phyloP scores from a whole-genome alignment of 1,140 invertebrate species.

The Drosophila burlai region DNA sequence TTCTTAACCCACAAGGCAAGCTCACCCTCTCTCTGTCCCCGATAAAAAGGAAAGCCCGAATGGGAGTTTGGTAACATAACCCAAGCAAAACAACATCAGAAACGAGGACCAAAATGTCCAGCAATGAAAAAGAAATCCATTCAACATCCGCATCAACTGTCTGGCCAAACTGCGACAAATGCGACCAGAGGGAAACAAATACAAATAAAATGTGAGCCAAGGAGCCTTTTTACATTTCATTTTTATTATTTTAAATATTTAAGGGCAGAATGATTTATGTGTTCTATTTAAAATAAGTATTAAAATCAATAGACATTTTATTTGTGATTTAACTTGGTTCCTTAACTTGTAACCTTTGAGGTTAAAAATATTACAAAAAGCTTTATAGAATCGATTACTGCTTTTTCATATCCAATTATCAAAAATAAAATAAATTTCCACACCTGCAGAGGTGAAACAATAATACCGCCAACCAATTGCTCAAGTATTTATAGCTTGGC shows the following conservation, averaged over 20 bases:
- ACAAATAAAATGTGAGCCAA: slow-evolving; percentile 60
- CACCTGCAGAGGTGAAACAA: slow-evolving; percentile 7
- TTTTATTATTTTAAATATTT: slow-evolving; percentile 11
- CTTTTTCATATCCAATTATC: background rate
- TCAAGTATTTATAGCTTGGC: slow-evolving; percentile 45
- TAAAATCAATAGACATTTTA: background rate
- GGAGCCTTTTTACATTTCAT: slow-evolving; percentile 29
- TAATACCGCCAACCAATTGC: slow-evolving; percentile 9
- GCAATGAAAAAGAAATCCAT: slow-evolving; percentile 49
- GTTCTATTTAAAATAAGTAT: background rate
- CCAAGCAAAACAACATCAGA: slow-evolving; percentile 24
- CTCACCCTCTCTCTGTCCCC: background rate
- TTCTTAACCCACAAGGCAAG: slow-evolving; percentile 63
- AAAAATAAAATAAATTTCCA: background rate
- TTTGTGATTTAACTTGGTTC: background rate
- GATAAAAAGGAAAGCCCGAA: slow-evolving; percentile 26
- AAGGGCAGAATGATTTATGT: background rate
- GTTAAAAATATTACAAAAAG: background rate
- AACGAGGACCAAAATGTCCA: slow-evolving; percentile 28
- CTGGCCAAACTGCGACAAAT: slow-evolving; percentile 57
- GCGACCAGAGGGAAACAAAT: slow-evolving; percentile 46
- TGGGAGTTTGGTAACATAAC: slow-evolving; percentile 50
- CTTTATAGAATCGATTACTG: background rate
- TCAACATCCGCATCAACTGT: slow-evolving; percentile 49
- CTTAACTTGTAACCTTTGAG: background rate